These are phyloP conservation scores for Belonocnema kinseyi DNA, from an alignment of 1,140 invertebrate genomes.

Conservation along the genomic window DNA sequence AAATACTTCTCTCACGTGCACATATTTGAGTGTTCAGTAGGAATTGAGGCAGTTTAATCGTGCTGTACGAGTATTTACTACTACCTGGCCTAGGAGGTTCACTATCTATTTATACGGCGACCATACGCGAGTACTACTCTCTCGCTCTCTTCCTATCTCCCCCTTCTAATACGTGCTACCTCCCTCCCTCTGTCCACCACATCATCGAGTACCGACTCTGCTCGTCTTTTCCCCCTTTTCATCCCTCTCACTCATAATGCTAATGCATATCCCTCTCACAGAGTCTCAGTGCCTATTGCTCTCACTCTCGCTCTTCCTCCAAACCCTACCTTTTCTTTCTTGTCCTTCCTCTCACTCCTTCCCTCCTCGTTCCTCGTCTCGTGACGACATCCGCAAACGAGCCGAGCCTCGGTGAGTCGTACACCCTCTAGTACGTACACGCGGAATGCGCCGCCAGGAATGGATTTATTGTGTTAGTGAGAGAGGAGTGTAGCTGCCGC, in stretches of 20 bases:
- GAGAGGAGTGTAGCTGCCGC: constrained; percentile 41
- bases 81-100: constrained; percentile 34
- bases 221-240: constrained; percentile 40
- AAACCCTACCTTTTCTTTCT: constrained; percentile 34
- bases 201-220: constrained; percentile 41
- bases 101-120: constrained; percentile 70
- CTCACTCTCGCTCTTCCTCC: constrained; percentile 33
- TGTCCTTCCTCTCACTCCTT: constrained; percentile 33
- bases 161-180: constrained; percentile 17
- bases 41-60: constrained; percentile 13
- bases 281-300: constrained; percentile 28
- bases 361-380: constrained; percentile 45
- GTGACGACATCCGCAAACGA: constrained; percentile 61
- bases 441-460: constrained; percentile 66
- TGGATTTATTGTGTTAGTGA: constrained; percentile 71
- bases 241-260: constrained; percentile 9
- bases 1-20: constrained; percentile 7
- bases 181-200: constrained; percentile 36
- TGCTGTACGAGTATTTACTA: constrained; percentile 20
- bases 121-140: constrained; percentile 65
- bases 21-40: constrained; percentile 19
- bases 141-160: constrained; percentile 48
- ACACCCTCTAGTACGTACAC: constrained; percentile 55
- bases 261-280: not conserved
- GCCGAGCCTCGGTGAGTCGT: constrained; percentile 42